These are phyloP conservation scores for Euwallacea fornicatus DNA, from an alignment of 1,140 invertebrate species.

Conservation along the genomic window DNA sequence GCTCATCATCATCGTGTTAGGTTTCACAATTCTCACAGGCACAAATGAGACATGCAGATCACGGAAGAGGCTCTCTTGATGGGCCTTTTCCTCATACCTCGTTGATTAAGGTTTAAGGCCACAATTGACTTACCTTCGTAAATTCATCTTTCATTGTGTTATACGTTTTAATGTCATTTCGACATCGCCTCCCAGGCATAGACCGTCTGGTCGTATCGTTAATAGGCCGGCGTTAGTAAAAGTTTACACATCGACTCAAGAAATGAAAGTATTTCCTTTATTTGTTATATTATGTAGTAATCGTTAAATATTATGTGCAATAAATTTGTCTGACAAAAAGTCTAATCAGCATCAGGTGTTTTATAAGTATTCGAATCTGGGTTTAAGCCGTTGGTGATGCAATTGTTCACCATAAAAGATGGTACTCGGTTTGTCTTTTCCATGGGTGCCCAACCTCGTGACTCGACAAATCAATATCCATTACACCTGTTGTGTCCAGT, in stretches of 20 bases:
- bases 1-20: too few relatives aligned
- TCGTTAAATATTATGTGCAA: neutral
- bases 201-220: neutral
- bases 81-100: neutral
- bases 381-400: neutral
- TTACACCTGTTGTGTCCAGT: too few relatives aligned
- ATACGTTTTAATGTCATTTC: neutral
- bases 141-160: neutral
- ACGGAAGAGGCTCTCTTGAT: neutral
- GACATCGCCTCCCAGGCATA: neutral
- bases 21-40: neutral
- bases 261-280: slow-evolving; percentile 7
- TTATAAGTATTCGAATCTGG: neutral
- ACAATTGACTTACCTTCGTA: neutral
- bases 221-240: neutral
- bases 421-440: neutral
- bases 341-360: neutral
- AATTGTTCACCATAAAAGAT: neutral
- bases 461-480: neutral
- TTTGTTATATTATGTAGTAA: neutral
- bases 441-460: neutral
- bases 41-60: neutral
- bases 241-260: neutral
- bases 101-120: neutral
- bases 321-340: neutral